phyloP scores from a whole-genome alignment of 2,113 vertebrate genomes.

The Cyprinodon tularosa region DNA sequence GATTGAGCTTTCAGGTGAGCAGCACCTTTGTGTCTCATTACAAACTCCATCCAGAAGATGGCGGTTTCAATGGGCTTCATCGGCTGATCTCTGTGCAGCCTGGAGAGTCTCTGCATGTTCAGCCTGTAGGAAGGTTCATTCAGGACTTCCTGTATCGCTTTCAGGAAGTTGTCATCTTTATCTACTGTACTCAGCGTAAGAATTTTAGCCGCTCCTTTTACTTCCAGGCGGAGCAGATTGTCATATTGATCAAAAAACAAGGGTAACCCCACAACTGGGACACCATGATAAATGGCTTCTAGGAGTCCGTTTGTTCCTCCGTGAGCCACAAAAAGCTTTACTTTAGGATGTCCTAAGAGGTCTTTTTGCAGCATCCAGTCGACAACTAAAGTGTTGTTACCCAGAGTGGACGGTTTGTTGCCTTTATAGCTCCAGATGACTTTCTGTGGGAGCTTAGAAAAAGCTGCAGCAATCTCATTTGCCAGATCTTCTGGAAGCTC shows the following conservation, averaged over 20 bases:
- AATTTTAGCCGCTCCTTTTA: slow-evolving; percentile 63
- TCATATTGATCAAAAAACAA: slow-evolving; percentile 37
- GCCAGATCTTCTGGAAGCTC: slow-evolving; percentile 59
- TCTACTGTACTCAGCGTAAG: slow-evolving; percentile 46
- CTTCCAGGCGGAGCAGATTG: slow-evolving; percentile 69
- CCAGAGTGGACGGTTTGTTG: slow-evolving; percentile 52
- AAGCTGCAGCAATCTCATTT: slow-evolving; percentile 62
- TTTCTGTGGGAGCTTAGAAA: slow-evolving; percentile 76
- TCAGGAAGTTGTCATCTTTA: slow-evolving; percentile 51
- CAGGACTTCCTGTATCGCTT: slow-evolving; percentile 71
- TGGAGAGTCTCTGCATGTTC: slow-evolving; percentile 77
- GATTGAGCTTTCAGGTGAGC: slow-evolving; percentile 72
- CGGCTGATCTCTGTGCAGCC: slow-evolving; percentile 72
- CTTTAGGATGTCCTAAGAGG: slow-evolving; percentile 73
- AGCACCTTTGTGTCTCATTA: slow-evolving; percentile 79
- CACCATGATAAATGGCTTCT: slow-evolving; percentile 75
- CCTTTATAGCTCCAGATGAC: slow-evolving; percentile 76
- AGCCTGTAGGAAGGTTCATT: slow-evolving; percentile 70
- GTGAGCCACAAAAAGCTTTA: slow-evolving; percentile 73
- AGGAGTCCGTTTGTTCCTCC: slow-evolving; percentile 78
- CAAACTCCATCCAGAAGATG: slow-evolving; percentile 80
- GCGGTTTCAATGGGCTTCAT: slow-evolving; percentile 68
- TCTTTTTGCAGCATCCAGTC: slow-evolving; percentile 80
- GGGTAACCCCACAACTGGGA: slow-evolving; percentile 70
- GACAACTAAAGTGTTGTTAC: slow-evolving; percentile 74